Base-by-base conservation (phyloP, 2,888 invertebrate genomes). In the Galeruca laticollis region DNA sequence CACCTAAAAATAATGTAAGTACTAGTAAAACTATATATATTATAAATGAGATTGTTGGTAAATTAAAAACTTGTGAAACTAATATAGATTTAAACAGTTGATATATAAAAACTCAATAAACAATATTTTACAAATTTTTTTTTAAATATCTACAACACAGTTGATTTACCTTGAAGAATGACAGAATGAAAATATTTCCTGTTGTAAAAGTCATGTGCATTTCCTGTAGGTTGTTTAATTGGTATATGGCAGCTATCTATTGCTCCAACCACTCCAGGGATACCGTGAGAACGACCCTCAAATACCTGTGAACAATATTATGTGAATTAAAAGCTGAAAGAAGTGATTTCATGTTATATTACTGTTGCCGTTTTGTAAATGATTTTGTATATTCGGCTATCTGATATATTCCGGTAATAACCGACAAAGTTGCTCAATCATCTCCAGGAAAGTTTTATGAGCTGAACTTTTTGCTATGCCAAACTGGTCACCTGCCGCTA, bases 181-280 rank as follows among this genome's bases (percentile, higher is more conserved):
- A 68, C 63, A n/a, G 68, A 71, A 60, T 71, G 68, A 52, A 64
- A 68, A 33, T 51, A 13, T 40, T 68, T 71, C 43, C 71, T 62
- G 35, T 68, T 68, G 35, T 68, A 68, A 52, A 51, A 71, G n/a
- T n/a, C n/a, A n/a, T n/a, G n/a, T n/a, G n/a, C n/a, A n/a, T n/a
- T n/a, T n/a, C n/a, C n/a, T n/a, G 37, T 68, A n/a, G 63, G 63
- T 59, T 68, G 71, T 13, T 60, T 68, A 33, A 62, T 59, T 11
- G 62, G 52, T 37, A 71, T 69, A 56, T 71, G 68, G 21, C 64
- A 71, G 18, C 64, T 68, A 65, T 71, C 68, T 31, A 71, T 60
- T 15, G 60, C 68, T 40, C 71, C 68, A 52, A 71, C 49, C n/a
- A 68, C 40, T 13, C 68, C 68, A 52, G 68, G 64, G 57, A 71